phyloP scores from a whole-genome alignment of 2,113 vertebrate species.

The Athene noctua region DNA sequence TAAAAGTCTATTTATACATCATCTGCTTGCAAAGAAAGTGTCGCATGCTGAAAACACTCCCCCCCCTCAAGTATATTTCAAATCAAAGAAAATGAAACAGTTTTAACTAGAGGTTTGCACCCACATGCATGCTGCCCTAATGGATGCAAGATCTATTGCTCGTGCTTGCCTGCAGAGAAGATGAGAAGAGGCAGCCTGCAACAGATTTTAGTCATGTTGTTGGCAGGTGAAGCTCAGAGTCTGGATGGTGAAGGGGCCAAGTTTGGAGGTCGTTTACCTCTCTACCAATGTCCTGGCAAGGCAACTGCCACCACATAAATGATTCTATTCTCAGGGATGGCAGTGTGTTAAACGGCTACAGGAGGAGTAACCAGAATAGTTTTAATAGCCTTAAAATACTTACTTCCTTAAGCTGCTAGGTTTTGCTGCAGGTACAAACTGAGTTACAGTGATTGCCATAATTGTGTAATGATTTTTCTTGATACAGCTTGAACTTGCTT shows the following conservation, averaged over 20 bases:
- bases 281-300: background rate
- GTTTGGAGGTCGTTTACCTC: background rate
- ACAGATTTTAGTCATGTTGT: background rate
- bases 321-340: background rate
- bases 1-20: background rate
- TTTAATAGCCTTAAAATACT: background rate
- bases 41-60: background rate
- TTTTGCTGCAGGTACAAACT: background rate
- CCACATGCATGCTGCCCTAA: background rate
- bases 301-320: background rate
- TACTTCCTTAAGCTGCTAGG: background rate
- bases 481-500: background rate
- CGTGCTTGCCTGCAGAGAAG: rapidly evolving
- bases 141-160: background rate
- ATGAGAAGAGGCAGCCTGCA: background rate
- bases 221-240: background rate
- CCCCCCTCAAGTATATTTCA: background rate
- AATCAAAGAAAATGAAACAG: background rate
- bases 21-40: background rate
- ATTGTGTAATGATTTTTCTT: background rate
- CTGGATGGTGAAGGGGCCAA: background rate
- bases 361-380: background rate
- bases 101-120: background rate
- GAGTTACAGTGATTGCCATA: background rate
- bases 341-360: background rate